Evolutionary conservation across 2,797 vertebrate species (phyloP), one percentile per base, ranked within the genome.

Genomic region (Poliocrania exsul): DNA sequence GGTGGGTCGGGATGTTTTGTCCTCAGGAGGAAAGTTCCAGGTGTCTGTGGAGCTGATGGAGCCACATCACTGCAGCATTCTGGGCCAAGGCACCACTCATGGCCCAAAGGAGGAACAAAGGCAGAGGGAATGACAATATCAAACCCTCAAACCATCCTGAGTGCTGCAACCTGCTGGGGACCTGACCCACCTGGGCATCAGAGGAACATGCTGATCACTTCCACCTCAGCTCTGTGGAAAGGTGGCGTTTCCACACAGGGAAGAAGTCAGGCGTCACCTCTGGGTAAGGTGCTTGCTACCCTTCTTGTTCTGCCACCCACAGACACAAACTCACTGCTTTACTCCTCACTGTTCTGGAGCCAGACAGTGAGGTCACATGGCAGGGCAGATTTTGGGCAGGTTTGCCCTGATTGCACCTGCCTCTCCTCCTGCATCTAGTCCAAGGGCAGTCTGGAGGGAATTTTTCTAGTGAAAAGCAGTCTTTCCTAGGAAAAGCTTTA

Each of bases 21-120:
- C 47, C 20, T 51, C 0, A 0, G 37, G 57, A 56, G 35, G 31
- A 75, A 61, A 53, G n/a, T 38, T 78, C 44, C 2, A 1, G 0
- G 0, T 29, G 5, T 25, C 2, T 4, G 0, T 24, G 46, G 71
- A 84, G 31, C 40, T 71, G 53, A 26, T 1, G 4, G 61, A 53
- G 54, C 40, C 51, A n/a, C 21, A 46, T 58, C 5, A 3, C 69
- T 57, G 11, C 47, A 58, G 47, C 33, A 42, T 23, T 29, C 37
- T 49, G 50, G 11, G 5, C 40, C 2, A 5, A 54, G 28, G 37
- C n/a, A n/a, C 44, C 33, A 13, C 26, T 60, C 33, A 33, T 46
- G n/a, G 62, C 24, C 21, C 35, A 69, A 31, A 38, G 44, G 69
- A 73, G 44, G 47, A 86, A 44, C 11, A 9, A 88, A 81, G 16